Evolutionary conservation across 2,797 vertebrate genomes (phyloP).

Genomic region (Babyrousa celebensis): DNA sequence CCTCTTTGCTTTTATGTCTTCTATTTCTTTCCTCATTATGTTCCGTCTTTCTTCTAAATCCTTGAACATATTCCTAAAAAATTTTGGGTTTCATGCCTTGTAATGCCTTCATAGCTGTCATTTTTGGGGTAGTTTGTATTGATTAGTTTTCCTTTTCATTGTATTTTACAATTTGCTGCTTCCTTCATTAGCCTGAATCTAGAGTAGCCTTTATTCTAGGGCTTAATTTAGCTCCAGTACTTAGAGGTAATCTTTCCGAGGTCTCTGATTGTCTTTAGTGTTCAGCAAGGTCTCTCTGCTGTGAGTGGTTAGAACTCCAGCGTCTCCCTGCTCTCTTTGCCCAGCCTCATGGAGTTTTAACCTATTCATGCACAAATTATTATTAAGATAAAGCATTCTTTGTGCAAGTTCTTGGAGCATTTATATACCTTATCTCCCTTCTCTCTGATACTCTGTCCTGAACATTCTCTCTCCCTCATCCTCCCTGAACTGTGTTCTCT

Average conservation of each 20-base stretch:
- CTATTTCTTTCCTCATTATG: conserved; percentile 16
- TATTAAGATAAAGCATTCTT: conserved; percentile 35
- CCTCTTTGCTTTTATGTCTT: background rate
- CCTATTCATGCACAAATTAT: background rate
- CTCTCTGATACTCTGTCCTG: conserved; percentile 4
- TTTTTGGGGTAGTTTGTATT: conserved; percentile 57
- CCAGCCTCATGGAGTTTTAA: conserved; percentile 14
- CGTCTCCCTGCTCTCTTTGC: conserved; percentile 3
- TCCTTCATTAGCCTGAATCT: conserved; percentile 16
- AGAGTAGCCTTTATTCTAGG: conserved; percentile 29
- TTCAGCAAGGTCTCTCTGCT: conserved; percentile 1
- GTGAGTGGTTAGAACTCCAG: background rate
- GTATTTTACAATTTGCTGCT: conserved; percentile 29
- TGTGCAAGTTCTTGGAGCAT: conserved; percentile 4
- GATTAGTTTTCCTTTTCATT: conserved; percentile 36
- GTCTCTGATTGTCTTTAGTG: conserved; percentile 36
- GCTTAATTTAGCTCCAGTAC: background rate
- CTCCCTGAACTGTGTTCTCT: conserved; percentile 30
- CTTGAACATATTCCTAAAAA: conserved; percentile 1
- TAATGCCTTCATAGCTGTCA: conserved; percentile 21
- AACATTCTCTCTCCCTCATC: background rate
- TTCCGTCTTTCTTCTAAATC: conserved; percentile 49
- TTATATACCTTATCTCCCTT: background rate
- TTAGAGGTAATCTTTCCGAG: conserved; percentile 7
- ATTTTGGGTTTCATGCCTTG: conserved; percentile 29